Base-by-base conservation (phyloP, 2,113 vertebrate genomes). In the Thomomys bottae region DNA sequence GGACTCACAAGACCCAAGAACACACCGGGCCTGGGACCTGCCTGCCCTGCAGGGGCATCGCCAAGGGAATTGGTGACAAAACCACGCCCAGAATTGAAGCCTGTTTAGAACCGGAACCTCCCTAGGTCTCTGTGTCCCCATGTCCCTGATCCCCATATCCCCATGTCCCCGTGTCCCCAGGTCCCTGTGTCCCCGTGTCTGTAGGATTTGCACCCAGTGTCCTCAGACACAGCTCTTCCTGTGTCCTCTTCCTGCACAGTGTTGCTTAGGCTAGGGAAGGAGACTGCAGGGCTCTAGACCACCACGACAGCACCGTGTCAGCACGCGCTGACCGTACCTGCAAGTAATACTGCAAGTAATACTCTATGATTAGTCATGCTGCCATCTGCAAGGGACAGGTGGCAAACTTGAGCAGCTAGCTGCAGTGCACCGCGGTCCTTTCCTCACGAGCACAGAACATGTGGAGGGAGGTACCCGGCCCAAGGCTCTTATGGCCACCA, bases 1-100 rank as follows among this genome's bases (percentile, higher is more conserved):
- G 12, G 0, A 12, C 9, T 38, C 14, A 21, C 61, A 15, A 32
- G 3, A 3, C 2, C 67, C 7, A 0, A 23, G 24, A 54, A 21
- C 40, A 24, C 6, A 36, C 6, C 10, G 3, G n/a, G 12, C 7
- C 5, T 26, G 9, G 1, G 2, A 26, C 15, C 9, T 32, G 36
- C 17, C n/a, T n/a, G n/a, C n/a, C n/a, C n/a, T n/a, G n/a, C n/a
- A n/a, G n/a, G n/a, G n/a, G n/a, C n/a, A n/a, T n/a, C n/a, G n/a
- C n/a, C n/a, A n/a, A 24, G 34, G 59, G 61, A 2, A 7, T 0
- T 21, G 5, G 0, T 3, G 1, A 14, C 8, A n/a, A n/a, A n/a
- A n/a, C n/a, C n/a, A n/a, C 15, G 8, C 49, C 49, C 49, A 54
- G 49, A 54, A 54, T n/a, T n/a, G n/a, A n/a, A 54, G 57, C 57